Evolutionary conservation across 1,140 invertebrate genomes (phyloP), one percentile per base, ranked within the genome.

Genomic region (Trichoplusia ni): DNA sequence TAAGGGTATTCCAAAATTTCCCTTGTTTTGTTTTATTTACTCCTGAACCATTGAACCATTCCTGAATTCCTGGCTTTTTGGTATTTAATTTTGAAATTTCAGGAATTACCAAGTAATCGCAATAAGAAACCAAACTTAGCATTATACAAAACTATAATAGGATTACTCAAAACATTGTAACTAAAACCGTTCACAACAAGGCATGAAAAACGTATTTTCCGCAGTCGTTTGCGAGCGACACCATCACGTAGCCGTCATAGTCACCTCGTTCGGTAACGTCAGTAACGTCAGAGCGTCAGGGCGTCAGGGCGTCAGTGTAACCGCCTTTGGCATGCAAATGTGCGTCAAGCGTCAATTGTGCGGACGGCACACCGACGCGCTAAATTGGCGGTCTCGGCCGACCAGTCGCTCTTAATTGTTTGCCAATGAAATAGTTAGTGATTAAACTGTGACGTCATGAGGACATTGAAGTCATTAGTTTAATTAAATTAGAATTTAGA

Each of bases 241-340:
- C 5, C 2, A 14, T 47, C 44, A 47, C 31, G n/a, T n/a, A 14
- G 25, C 29, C 8, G 29, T n/a, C 29, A 11, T 8, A 13, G 44
- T 31, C 44, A 47, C 25, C 13, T 13, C 23, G 44, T 29, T 27
- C 11, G 7, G 44, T 47, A 14, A 47, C 44, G 44, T 47, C 25
- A 47, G 13, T n/a, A 9, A 1, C 44, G n/a, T 44, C 40, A 42
- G 38, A 14, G 38, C 38, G 38, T 40, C n/a, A 33, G n/a, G n/a
- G n/a, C n/a, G n/a, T n/a, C 44, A 6, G 18, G 2, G 4, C 23
- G 44, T 47, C 44, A 47, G 21, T 47, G 16, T 4, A 11, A 5
- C 14, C 8, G 35, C 25, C 25, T 58, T 58, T 58, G 54, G 42
- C 21, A 58, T 58, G 54, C 54, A 58, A 58, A 58, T 58, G 38